Base-by-base conservation (phyloP, 2,797 vertebrate species). In the Anableps anableps region DNA sequence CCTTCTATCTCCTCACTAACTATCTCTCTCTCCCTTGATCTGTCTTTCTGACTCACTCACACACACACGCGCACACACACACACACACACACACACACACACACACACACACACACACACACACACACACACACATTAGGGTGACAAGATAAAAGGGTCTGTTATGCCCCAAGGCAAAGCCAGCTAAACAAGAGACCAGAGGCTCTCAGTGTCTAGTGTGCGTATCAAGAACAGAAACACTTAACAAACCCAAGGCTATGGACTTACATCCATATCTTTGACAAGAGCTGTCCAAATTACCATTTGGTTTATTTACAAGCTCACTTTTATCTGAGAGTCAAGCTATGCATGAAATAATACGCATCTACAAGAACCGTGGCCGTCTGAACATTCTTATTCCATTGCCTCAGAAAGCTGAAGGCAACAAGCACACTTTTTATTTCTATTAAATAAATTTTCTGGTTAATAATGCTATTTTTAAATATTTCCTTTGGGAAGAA, bases 131-230 rank as follows among this genome's bases (percentile, higher is more conserved):
- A 88, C 71, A 85, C 87, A 94, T 90, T 92, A 93, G 87, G 82
- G 90, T 93, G 94, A 94, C 92, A 94, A 91, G 93, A 94, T 94
- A 93, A 94, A 94, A 94, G 90, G 90, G 87, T 92, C 90, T 93
- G 89, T 87, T 76, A 86, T 87, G 90, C 89, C 92, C 92, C 79
- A 84, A 93, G 93, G 94, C 92, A 88, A 90, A 88, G 76, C 84
- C 80, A 86, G 85, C 87, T 90, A 87, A 91, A 93, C 91, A 91
- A 86, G 90, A 93, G 86, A 92, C 91, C 89, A 88, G 85, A 79
- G 88, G 87, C 88, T 91, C 86, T 88, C 82, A 85, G 85, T 83
- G 80, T 82, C 60, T 19, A 47, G 84, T 80, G 50, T 36, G 86
- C 75, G 75, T 82, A 88, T 75, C 78, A 84, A 82, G 83, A 92